Base-by-base conservation (phyloP, 53 echinoderm and acorn worm genomes). In the Echinometra lucunter region DNA sequence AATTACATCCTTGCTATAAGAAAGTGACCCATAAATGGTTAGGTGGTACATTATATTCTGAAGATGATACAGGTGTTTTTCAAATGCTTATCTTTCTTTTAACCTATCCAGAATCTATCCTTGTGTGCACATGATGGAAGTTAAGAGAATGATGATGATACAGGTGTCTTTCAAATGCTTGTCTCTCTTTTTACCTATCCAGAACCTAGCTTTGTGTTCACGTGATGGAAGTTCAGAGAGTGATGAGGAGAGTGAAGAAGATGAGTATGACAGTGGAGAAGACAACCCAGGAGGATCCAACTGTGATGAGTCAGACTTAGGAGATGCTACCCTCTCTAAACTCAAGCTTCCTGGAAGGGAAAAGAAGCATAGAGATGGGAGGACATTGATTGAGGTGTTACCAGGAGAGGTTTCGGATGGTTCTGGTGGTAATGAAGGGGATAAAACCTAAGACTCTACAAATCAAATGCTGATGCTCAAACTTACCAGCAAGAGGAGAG, bases 121-220 rank as follows among this genome's bases (percentile, higher is more conserved):
- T 40, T 92, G 32, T 92, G 72, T 49, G 47, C 17, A 47, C n/a
- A 34, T 74, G 92, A 92, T 44, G 28, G 42, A n/a, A 92, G 47
- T 70, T 92, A 74, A 47, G 92, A 92, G n/a, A n/a, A 0, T 53
- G 53, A 53, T 11, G 53, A 13, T 53, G 53, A 53, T 2, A 53
- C 53, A 4, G 13, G 53, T n/a, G n/a, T 4, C 53, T 53, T 53
- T 4, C 4, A 11, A 10, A 45, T 45, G 28, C 2, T 91, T 66
- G 37, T 91, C 72, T 56, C 19, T 40, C 91, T 66, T 44, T 42
- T n/a, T 58, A 25, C 34, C 13, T 88, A 15, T 92, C n/a, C 57
- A 92, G 92, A 92, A 92, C 13, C 78, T 92, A 18, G 92, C 92
- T 37, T 44, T 78, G 37, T 92, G 74, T 55, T 19, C 21, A 55